A percentile compares a stretch with the other conserved stretches of the same genome.
Conservation (phyloP, 1,140 invertebrate genomes). For the Bombus pascuorum region DNA sequence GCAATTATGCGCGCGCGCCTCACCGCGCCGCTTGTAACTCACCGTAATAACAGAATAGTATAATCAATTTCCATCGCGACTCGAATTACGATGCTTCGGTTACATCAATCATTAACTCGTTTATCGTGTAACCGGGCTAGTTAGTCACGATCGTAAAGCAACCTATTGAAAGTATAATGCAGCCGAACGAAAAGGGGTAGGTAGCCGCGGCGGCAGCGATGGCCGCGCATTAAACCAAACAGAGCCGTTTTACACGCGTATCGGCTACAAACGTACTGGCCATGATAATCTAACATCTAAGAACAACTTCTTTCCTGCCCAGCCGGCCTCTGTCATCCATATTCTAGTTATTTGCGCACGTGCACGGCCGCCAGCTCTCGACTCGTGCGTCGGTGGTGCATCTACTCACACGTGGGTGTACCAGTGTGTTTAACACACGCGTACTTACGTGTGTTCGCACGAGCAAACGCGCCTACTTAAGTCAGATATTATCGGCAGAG, state of each 20-base stretch:
- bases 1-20: slow-evolving; percentile 29
- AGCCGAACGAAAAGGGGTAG: no score
- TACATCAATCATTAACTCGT: slow-evolving; percentile 52
- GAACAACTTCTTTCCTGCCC: slow-evolving; percentile 47
- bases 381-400: neutral
- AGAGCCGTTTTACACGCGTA: slow-evolving; percentile 34
- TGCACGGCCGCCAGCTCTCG: slow-evolving; percentile 23
- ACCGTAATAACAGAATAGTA: slow-evolving; percentile 46
- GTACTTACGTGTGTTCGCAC: neutral
- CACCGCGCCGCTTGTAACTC: slow-evolving; percentile 18
- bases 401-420: neutral
- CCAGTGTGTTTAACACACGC: neutral
- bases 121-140: slow-evolving; percentile 38
- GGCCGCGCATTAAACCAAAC: slow-evolving; percentile 5
- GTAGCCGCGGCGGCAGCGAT: neutral
- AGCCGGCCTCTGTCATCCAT: slow-evolving; percentile 35
- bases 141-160: slow-evolving; percentile 46
- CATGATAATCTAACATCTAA: slow-evolving; percentile 34
- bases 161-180: slow-evolving; percentile 54
- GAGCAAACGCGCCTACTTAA: slow-evolving; percentile 67
- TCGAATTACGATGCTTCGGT: slow-evolving; percentile 29
- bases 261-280: neutral
- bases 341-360: slow-evolving; percentile 52
- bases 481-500: slow-evolving; percentile 70
- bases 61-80: slow-evolving; percentile 32